A percentile compares a stretch with the other conserved stretches of the same genome.
These are phyloP conservation scores for Cichladusa arquata DNA, from an alignment of 2,113 vertebrate species.

Conservation along the genomic window DNA sequence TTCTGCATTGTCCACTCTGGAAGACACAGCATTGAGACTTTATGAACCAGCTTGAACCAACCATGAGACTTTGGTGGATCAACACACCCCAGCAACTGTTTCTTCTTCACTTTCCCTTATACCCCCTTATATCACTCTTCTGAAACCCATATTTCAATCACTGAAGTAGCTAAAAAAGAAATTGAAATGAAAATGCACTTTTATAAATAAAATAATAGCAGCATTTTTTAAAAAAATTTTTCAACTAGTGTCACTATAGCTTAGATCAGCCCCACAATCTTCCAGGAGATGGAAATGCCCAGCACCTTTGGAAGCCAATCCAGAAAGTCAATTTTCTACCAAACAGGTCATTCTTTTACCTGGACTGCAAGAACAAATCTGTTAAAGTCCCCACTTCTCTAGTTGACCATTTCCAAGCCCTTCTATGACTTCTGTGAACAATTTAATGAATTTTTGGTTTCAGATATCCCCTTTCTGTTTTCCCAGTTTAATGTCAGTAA, in stretches of 20 bases:
- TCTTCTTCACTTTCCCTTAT: neutral
- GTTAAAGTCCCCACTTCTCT: neutral
- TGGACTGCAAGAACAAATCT: neutral
- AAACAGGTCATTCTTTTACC: neutral
- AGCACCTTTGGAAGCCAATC: neutral
- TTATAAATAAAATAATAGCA: neutral
- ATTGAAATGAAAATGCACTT: neutral
- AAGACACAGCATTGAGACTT: neutral
- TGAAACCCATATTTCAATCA: neutral
- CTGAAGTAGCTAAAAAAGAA: neutral
- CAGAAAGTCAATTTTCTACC: neutral
- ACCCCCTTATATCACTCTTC: neutral
- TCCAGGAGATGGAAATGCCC: neutral
- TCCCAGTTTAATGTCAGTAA: neutral
- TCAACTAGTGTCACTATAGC: neutral
- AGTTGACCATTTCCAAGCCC: neutral
- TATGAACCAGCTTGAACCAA: neutral
- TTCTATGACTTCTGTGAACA: neutral
- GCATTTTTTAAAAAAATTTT: neutral
- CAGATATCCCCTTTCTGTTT: neutral
- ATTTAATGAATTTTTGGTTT: neutral
- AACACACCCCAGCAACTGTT: neutral
- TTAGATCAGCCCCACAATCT: neutral
- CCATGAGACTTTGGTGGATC: neutral
- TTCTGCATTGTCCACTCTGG: conserved; percentile 92